Evolutionary conservation across 2,797 vertebrate species (phyloP).

Genomic region (Catostomus latipinnis): DNA sequence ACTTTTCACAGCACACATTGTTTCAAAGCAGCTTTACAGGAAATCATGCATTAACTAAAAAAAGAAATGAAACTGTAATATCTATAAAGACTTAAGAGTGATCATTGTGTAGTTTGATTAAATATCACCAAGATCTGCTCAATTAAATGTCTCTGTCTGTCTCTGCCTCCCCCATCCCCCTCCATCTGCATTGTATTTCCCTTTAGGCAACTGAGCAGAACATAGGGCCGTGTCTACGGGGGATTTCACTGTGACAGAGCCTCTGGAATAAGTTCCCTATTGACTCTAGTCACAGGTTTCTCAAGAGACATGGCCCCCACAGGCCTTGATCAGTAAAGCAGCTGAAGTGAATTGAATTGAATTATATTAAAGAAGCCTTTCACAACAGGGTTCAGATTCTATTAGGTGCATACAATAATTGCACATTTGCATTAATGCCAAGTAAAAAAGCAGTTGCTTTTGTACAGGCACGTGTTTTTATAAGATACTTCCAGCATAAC

Average conservation of each 20-base stretch:
- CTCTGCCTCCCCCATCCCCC: constrained; percentile 43
- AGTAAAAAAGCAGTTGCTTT: background rate
- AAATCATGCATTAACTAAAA: too few species aligned
- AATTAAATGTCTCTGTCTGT: constrained; percentile 52
- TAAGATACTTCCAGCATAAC: background rate
- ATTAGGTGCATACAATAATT: constrained; percentile 28
- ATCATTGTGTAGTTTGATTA: too few species aligned
- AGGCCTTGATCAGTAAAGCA: constrained; percentile 54
- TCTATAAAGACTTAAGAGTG: too few species aligned
- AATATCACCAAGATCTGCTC: constrained; percentile 40
- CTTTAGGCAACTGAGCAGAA: constrained; percentile 44
- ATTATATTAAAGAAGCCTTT: constrained; percentile 48
- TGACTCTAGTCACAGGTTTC: constrained; percentile 43
- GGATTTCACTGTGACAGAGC: constrained; percentile 42
- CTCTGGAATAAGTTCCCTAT: constrained; percentile 48
- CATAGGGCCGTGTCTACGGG: constrained; percentile 39
- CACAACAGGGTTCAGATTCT: constrained; percentile 32
- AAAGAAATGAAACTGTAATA: too few species aligned
- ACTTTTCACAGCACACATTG: too few species aligned
- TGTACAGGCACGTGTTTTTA: constrained; percentile 1
- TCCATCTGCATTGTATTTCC: constrained; percentile 51
- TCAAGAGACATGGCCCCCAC: constrained; percentile 40
- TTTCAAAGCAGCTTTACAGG: too few species aligned
- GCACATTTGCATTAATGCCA: constrained; percentile 24
- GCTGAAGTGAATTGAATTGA: constrained; percentile 51